These are phyloP conservation scores for Drosophila rufa DNA, from an alignment of 1,140 invertebrate genomes.

Conservation along the genomic window DNA sequence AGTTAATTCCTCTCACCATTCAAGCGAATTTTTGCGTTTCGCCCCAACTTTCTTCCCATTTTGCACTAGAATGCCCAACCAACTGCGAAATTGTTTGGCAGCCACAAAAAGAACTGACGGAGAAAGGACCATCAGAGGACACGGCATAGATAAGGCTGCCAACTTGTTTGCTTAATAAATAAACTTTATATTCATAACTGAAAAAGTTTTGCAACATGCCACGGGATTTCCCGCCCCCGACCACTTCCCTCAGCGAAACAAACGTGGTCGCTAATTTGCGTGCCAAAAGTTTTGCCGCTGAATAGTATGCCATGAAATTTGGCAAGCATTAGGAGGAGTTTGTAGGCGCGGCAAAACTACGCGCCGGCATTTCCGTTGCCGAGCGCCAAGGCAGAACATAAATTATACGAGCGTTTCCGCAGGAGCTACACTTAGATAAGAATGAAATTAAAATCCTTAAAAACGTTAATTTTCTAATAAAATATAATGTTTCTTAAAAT, in stretches of 20 bases:
- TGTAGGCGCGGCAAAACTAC: slow-evolving; percentile 41
- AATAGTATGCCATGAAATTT: slow-evolving; percentile 70
- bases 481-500: not conserved
- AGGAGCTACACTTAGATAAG: slow-evolving; percentile 36
- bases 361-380: slow-evolving; percentile 75
- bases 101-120: slow-evolving; percentile 46
- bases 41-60: slow-evolving; percentile 1
- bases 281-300: slow-evolving; percentile 65
- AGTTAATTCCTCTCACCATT: slow-evolving; percentile 59
- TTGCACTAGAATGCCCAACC: slow-evolving; percentile 41
- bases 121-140: slow-evolving; percentile 49
- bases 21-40: slow-evolving; percentile 36
- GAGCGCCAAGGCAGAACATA: slow-evolving; percentile 70
- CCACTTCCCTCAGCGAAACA: slow-evolving; percentile 58
- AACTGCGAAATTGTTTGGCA: slow-evolving; percentile 69
- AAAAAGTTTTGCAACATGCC: slow-evolving; percentile 68
- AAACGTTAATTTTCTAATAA: not conserved
- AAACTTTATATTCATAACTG: slow-evolving; percentile 84
- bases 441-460: not conserved
- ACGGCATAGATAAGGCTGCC: slow-evolving; percentile 70
- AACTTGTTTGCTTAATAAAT: slow-evolving; percentile 83
- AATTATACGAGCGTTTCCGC: slow-evolving; percentile 77
- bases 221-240: not conserved
- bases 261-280: slow-evolving; percentile 80
- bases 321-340: slow-evolving; percentile 11